Evolutionary conservation across 2,888 invertebrate genomes (phyloP), one percentile per base, ranked within the genome.

Genomic region (Pristionchus fissidentatus): DNA sequence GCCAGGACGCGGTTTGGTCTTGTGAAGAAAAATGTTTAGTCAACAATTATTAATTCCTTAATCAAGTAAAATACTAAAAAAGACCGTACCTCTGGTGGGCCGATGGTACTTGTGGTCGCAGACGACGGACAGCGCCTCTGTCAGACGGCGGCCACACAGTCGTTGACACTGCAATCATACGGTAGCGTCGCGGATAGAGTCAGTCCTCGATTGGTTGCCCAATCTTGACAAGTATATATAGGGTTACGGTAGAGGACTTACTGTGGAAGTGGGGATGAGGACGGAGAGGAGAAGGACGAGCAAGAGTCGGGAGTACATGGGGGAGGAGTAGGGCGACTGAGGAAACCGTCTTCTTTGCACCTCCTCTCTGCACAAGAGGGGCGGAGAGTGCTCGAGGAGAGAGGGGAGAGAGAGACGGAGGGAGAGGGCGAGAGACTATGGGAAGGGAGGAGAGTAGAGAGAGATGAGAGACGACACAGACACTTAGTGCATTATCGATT

Each of bases 51-150:
- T 32, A 60, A 29, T 60, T 32, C 60, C 32, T 29, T 60, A 60
- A 1, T n/a, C 19, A 26, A 26, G 22, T 26, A 19, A 15, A 13
- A 8, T 70, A 5, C 22, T 32, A 70, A 7, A 5, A 41, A 22
- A 15, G 49, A 35, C 22, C 52, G 4, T 38, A 78, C 78, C 78
- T 78, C 55, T 22, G 35, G 80, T 80, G 13, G 80, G 80, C 19
- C 29, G 29, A 26, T 80, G 80, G 15, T 49, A 60, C 80, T 80
- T 80, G 80, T 80, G 57, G 43, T 80, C 49, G 60, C 80, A 80
- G 3, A 80, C 41, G 57, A 41, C 41, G 13, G 80, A 60, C 26
- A 80, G 57, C n/a, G 60, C 60, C 41, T 80, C 80, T 15, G 80
- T 80, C 41, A 80, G 60, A 4, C 80, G 57, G 22, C 80, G n/a